Evolutionary conservation across 2,797 vertebrate species (phyloP).

Genomic region (Myotis myotis): DNA sequence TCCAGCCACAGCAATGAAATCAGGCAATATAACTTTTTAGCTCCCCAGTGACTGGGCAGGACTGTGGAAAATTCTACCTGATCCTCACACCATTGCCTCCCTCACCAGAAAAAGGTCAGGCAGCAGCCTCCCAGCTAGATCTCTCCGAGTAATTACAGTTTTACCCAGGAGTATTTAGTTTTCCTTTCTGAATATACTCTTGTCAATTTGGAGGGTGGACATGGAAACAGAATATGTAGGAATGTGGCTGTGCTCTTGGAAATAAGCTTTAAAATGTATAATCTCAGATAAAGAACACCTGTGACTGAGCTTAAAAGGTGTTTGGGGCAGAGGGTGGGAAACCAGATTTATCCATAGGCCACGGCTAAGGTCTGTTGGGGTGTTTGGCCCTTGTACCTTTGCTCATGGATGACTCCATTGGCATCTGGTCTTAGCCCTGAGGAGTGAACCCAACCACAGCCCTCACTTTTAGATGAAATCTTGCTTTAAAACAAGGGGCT

Average conservation of each 20-base stretch:
- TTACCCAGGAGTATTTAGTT: background rate
- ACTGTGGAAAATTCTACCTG: background rate
- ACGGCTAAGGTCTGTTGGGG: background rate
- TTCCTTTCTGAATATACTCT: background rate
- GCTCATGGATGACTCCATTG: background rate
- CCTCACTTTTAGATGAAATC: background rate
- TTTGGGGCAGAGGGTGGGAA: background rate
- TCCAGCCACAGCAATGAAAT: conserved; percentile 65
- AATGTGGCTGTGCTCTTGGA: background rate
- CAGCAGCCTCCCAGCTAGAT: background rate
- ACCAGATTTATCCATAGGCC: background rate
- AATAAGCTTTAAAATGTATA: background rate
- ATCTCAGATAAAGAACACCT: background rate
- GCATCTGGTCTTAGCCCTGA: background rate
- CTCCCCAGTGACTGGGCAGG: background rate
- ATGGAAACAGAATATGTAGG: background rate
- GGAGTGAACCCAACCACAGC: background rate
- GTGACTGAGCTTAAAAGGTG: background rate
- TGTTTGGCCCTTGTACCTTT: background rate
- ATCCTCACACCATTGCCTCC: background rate
- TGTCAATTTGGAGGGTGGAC: background rate
- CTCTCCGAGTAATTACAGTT: background rate
- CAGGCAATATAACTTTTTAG: conserved; percentile 13
- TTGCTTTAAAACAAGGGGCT: background rate
- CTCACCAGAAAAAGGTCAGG: background rate